phyloP scores from a whole-genome alignment of 2,797 vertebrate genomes.

The Heterohyrax brucei region DNA sequence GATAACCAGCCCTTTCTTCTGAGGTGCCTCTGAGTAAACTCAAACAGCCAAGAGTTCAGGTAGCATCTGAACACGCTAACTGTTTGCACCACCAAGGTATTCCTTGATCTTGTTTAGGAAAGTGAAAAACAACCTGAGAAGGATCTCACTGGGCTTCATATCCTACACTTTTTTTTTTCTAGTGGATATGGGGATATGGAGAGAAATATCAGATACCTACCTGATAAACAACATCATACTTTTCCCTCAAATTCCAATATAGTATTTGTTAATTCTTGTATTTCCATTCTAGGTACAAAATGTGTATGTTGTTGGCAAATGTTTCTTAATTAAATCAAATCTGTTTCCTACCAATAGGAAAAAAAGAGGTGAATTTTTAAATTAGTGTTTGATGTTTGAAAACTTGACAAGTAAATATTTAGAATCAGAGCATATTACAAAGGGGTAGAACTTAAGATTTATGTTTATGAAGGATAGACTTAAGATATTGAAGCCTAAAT shows the following conservation, averaged over 20 bases:
- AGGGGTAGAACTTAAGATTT: neutral
- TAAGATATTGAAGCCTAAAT: conserved; percentile 31
- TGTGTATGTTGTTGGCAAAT: neutral
- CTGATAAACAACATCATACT: neutral
- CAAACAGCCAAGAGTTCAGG: neutral
- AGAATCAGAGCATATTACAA: conserved; percentile 1
- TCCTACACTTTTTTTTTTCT: neutral
- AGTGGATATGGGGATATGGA: neutral
- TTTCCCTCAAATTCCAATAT: neutral
- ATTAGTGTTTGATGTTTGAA: neutral
- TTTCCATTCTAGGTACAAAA: conserved; percentile 30
- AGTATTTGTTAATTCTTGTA: neutral
- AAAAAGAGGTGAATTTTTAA: neutral
- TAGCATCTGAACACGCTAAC: neutral
- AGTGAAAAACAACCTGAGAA: neutral
- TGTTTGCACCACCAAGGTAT: neutral
- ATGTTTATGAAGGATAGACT: neutral
- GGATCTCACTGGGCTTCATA: neutral
- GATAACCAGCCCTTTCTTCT: neutral
- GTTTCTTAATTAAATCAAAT: conserved; percentile 4
- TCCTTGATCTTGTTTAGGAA: neutral
- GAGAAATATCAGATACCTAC: neutral
- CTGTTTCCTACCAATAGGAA: neutral
- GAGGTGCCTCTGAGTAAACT: neutral
- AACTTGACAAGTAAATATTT: conserved; percentile 15